Evolutionary conservation across 2,888 invertebrate genomes (phyloP).

Genomic region (Oxytorus armatus): DNA sequence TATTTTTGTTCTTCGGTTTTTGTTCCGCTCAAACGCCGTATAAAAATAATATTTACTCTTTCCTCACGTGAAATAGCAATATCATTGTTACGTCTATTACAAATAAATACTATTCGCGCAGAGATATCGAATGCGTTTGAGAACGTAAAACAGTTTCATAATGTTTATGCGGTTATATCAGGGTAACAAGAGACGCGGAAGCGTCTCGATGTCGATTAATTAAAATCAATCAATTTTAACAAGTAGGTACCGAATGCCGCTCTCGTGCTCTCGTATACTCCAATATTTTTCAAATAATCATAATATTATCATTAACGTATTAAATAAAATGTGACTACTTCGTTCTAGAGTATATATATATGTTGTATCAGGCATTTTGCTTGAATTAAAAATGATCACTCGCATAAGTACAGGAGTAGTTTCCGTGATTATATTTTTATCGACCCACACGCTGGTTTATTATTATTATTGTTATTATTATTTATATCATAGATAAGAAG

Average conservation of each 20-base stretch:
- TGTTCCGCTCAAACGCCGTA: constrained; percentile 42
- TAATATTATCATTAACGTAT: neutral
- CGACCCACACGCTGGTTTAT: neutral
- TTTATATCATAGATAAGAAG: neutral
- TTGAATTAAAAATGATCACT: constrained; percentile 41
- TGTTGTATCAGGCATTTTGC: neutral
- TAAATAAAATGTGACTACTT: neutral
- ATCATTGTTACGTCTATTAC: constrained; percentile 21
- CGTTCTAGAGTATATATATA: constrained; percentile 4
- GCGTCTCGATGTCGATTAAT: too few relatives aligned
- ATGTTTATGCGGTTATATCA: too few relatives aligned
- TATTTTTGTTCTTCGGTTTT: too few relatives aligned
- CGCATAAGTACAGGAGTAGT: constrained; percentile 57
- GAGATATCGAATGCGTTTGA: neutral
- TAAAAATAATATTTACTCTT: constrained; percentile 54
- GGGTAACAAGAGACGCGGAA: too few relatives aligned
- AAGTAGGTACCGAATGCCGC: too few relatives aligned
- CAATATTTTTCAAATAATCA: too few relatives aligned
- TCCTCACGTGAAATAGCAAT: constrained; percentile 40
- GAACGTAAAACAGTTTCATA: constrained; percentile 16
- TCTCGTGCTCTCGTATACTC: too few relatives aligned
- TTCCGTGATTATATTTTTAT: constrained; percentile 3
- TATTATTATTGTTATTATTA: neutral
- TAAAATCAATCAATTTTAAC: too few relatives aligned
- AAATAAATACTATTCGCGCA: constrained; percentile 29